phyloP scores from a whole-genome alignment of 2,113 vertebrate genomes.

The Noturus placidus region DNA sequence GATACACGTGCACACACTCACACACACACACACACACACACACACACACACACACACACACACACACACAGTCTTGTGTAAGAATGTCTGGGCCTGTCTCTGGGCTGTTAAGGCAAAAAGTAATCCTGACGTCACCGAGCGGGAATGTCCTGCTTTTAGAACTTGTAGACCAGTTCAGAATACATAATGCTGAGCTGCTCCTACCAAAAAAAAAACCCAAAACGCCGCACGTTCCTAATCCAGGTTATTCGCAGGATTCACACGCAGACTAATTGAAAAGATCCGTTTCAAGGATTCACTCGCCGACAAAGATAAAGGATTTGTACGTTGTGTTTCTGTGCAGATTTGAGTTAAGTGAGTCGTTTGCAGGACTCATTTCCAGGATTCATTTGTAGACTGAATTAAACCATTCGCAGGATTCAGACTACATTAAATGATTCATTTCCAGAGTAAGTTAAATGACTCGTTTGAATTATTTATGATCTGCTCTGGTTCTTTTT shows the following conservation, averaged over 20 bases:
- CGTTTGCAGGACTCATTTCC: neutral
- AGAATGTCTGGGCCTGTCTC: conserved; percentile 18
- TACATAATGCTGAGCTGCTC: neutral
- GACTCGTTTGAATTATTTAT: too few species aligned
- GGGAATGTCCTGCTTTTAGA: conserved; percentile 40
- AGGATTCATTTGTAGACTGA: neutral
- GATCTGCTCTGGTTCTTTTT: too few species aligned
- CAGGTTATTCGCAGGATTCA: neutral
- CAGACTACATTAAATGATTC: neutral
- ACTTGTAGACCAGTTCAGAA: conserved; percentile 17
- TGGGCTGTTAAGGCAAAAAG: conserved; percentile 9
- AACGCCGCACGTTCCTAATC: neutral
- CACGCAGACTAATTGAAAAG: neutral
- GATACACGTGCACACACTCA: neutral
- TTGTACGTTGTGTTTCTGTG: neutral
- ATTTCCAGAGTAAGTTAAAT: too few species aligned
- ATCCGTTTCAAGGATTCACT: neutral
- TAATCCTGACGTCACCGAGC: conserved; percentile 7
- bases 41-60: conserved; percentile 13
- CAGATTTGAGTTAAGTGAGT: neutral
- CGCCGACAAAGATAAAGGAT: neutral
- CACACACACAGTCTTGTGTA: neutral
- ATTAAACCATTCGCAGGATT: neutral
- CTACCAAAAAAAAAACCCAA: neutral
- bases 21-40: conserved; percentile 16